A percentile compares a stretch with the other conserved stretches of the same genome.
These are phyloP conservation scores for Leucoptera coffeella DNA, from an alignment of 2,888 invertebrate genomes.

Conservation along the genomic window DNA sequence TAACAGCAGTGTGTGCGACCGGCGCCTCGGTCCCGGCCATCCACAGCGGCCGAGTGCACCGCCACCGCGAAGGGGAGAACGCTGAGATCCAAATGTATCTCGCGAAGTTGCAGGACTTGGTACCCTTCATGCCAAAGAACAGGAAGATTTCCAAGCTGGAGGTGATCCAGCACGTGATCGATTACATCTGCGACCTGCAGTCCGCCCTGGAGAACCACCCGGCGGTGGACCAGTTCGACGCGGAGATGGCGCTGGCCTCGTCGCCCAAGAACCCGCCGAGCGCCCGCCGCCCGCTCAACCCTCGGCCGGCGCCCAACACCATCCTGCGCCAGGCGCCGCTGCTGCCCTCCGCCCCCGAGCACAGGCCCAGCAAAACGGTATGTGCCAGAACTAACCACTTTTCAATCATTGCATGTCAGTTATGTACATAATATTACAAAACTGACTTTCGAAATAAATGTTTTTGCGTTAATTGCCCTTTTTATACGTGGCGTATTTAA, in stretches of 20 bases:
- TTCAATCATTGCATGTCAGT: too few species aligned
- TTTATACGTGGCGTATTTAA: too few species aligned
- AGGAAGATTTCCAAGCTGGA: constrained; percentile 87
- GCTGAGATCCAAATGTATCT: constrained; percentile 93
- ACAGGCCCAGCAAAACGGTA: constrained; percentile 33
- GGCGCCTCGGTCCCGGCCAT: constrained; percentile 63
- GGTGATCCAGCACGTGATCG: constrained; percentile 93
- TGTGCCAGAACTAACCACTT: constrained; percentile 9
- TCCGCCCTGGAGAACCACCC: constrained; percentile 83
- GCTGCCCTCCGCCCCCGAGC: constrained; percentile 20
- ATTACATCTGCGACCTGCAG: constrained; percentile 93
- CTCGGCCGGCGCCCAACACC: constrained; percentile 68
- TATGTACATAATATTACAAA: too few species aligned
- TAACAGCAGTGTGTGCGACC: constrained; percentile 68
- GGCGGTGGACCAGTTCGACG: constrained; percentile 64
- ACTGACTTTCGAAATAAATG: too few species aligned
- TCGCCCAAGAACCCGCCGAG: constrained; percentile 27
- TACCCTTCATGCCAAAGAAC: constrained; percentile 92
- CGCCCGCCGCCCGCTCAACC: constrained; percentile 69
- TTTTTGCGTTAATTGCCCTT: too few species aligned
- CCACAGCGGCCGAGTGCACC: constrained; percentile 60
- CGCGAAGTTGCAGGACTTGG: constrained; percentile 84
- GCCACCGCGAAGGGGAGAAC: constrained; percentile 76
- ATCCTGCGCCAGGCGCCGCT: constrained; percentile 50
- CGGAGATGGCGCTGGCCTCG: constrained; percentile 55